Evolutionary conservation across 2,888 invertebrate genomes (phyloP), one percentile per base, ranked within the genome.

Genomic region (Steinernema hermaphroditum): DNA sequence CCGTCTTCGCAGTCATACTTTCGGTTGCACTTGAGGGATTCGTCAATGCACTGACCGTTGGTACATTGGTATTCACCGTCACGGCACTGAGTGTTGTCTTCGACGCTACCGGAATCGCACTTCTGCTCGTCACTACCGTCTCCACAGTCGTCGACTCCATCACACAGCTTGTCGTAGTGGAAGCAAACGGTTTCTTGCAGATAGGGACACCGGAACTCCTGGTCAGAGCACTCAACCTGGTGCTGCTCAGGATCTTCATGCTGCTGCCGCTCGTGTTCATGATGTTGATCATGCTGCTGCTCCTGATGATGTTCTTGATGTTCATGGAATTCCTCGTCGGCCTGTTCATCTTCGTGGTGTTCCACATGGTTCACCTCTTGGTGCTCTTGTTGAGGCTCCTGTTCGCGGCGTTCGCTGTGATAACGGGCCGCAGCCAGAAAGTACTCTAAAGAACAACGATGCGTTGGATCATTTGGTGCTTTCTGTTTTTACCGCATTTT

Each of bases 11-110:
- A 89, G 71, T 87, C 86, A 68, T 88, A 88, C 49, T 90, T 89
- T n/a, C 88, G 86, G 84, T 94, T 91, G 83, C 94, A 94, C 24
- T 94, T 91, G 71, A 90, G 90, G 12, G 90, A 88, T 86, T 92
- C 92, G 0, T 92, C 90, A 78, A 96, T 94, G 86, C 96, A 96
- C 80, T 94, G 91, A 44, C 94, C 93, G 84, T 93, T 94, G 76
- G 91, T 91, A 85, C 96, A 96, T 0, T 32, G 44, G 32, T 62
- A 73, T 24, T 71, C 70, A 12, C 82, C 81, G 62, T 77, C 74
- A 43, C 75, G 49, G 71, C 82, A 81, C 41, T 78, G 71, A 71
- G 80, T 82, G 46, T 77, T 68, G 41, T 34, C 71, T 19, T 54
- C 70, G 19, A 68, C 29, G 68, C 77, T 76, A 43, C 46, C 57